Evolutionary conservation across 2,888 invertebrate genomes (phyloP).

Genomic region (Trichacis sp.): DNA sequence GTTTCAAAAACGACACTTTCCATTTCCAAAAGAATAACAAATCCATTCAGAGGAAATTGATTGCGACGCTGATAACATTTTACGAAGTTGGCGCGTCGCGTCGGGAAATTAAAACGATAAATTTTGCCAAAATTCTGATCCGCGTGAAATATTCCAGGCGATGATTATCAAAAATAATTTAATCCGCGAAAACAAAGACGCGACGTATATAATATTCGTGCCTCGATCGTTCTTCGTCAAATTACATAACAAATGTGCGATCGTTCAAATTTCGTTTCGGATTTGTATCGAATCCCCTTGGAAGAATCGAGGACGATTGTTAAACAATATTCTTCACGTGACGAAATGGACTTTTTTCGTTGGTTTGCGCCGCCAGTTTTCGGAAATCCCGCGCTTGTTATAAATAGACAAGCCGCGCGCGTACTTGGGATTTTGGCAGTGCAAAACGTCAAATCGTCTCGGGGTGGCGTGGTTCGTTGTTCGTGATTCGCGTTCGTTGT

Average conservation of each 20-base stretch:
- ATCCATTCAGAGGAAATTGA: neutral
- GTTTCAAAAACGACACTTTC: too few relatives aligned
- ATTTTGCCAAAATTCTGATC: neutral
- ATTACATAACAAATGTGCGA: neutral
- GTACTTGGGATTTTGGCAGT: conserved; percentile 66
- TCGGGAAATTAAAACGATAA: neutral
- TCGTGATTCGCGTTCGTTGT: neutral
- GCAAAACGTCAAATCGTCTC: conserved; percentile 66
- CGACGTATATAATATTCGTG: too few relatives aligned
- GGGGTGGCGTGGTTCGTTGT: conserved; percentile 59
- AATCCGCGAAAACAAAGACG: too few relatives aligned
- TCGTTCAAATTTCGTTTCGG: neutral
- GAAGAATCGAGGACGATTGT: neutral
- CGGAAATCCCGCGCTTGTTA: conserved; percentile 56
- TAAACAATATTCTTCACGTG: conserved; percentile 4
- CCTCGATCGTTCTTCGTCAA: neutral
- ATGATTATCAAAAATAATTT: too few relatives aligned
- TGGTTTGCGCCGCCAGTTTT: conserved; percentile 45
- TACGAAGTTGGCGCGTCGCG: neutral
- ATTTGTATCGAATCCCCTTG: neutral
- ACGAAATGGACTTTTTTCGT: conserved; percentile 21
- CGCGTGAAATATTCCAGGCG: too few relatives aligned
- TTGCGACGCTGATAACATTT: neutral
- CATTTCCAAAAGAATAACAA: neutral
- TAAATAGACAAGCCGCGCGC: conserved; percentile 62